Base-by-base conservation (phyloP, 2,888 invertebrate genomes). In the Boloria euphrosyne region DNA sequence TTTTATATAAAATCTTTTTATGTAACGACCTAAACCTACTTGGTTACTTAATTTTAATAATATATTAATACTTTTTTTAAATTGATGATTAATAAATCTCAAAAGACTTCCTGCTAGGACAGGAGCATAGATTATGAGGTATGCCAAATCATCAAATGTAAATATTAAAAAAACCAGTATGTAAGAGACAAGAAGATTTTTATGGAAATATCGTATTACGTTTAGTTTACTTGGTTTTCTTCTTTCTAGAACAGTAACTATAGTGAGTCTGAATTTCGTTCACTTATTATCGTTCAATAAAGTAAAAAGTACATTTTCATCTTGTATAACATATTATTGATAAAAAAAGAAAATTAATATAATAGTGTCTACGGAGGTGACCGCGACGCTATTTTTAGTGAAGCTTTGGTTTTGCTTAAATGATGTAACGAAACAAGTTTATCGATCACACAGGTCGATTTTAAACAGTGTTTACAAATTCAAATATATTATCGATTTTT, bases 361-460 rank as follows among this genome's bases (percentile, higher is more conserved):
- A 22, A 22, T 22, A 47, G 58, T 52, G 22, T 64, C 60, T 60
- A 62, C 49, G 31, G 50, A 62, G 59, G 59, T 66, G 68, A 68
- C 65, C 62, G 66, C 44, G 53, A 65, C 54, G 50, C 38, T 59
- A 52, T 38, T 66, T 66, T 65, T 63, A 66, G 63, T 62, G 31
- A 69, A 57, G 51, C 51, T 63, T 57, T 66, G 55, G 68, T 63
- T 62, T 65, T 31, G 58, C 58, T 60, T 62, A 57, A 68, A 62
- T 68, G 66, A 68, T 66, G 62, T 66, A 66, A 59, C 68, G 59
- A 59, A 66, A 68, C 68, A 59, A 66, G 68, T 68, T 68, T 66
- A 62, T 7, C 47, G 57, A 68, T 68, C 65, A 62, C 31, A 49
- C 53, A 43, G 58, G 18, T 55, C 44, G 62, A 46, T 62, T 62